Evolutionary conservation across 2,113 vertebrate genomes (phyloP).

Genomic region (Nyctibius bracteatus): DNA sequence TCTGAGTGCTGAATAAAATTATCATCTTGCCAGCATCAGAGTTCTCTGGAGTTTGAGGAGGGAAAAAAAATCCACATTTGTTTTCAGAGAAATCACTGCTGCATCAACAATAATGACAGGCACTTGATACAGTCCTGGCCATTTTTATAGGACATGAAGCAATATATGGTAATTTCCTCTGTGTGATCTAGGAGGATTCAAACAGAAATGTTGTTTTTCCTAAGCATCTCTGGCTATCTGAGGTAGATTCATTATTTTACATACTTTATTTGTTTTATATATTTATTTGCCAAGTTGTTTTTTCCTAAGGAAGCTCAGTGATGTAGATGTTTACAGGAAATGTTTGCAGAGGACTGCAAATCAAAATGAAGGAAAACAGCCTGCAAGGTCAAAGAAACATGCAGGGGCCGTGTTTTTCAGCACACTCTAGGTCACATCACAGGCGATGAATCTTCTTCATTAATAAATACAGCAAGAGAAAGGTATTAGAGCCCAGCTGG

Average conservation of each 20-base stretch:
- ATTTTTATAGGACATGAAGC: background rate
- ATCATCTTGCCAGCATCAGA: background rate
- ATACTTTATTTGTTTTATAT: background rate
- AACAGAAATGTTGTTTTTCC: background rate
- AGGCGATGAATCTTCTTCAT: background rate
- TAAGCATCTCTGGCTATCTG: background rate
- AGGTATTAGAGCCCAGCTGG: background rate
- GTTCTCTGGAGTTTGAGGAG: background rate
- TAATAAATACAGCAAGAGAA: background rate
- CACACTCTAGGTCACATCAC: background rate
- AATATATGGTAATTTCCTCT: background rate
- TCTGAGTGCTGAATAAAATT: background rate
- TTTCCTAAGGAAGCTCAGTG: background rate
- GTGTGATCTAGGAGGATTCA: rapidly evolving
- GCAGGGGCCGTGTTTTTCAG: background rate
- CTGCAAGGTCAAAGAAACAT: background rate
- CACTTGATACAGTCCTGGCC: background rate
- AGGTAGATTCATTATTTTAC: background rate
- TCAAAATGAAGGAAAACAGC: background rate
- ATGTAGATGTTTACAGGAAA: background rate
- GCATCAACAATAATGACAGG: background rate
- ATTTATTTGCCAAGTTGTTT: background rate
- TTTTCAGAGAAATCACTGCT: background rate
- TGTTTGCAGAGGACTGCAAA: background rate
- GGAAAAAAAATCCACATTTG: rapidly evolving